Evolutionary conservation across 2,888 invertebrate species (phyloP), one percentile per base, ranked within the genome.

Genomic region (Druceiella hillmani): DNA sequence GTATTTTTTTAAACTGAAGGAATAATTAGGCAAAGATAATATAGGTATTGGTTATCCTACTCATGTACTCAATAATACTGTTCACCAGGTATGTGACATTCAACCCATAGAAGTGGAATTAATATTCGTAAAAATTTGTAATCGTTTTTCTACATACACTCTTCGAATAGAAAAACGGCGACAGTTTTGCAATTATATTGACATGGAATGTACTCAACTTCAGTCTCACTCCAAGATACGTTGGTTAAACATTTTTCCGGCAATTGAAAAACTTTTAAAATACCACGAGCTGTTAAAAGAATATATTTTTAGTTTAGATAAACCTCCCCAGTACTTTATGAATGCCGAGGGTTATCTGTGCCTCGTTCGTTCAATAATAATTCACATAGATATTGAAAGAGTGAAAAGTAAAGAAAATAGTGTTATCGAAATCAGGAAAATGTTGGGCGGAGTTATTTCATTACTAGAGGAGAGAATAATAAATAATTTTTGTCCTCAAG

Each of bases 31-130:
- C n/a, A n/a, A n/a, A n/a, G n/a, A n/a, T n/a, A n/a, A n/a, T n/a
- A n/a, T n/a, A n/a, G n/a, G n/a, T n/a, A n/a, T n/a, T n/a, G n/a
- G n/a, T n/a, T n/a, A n/a, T n/a, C n/a, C n/a, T n/a, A n/a, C n/a
- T n/a, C n/a, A n/a, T n/a, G n/a, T n/a, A n/a, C n/a, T n/a, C n/a
- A n/a, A n/a, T n/a, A n/a, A n/a, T n/a, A n/a, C n/a, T n/a, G n/a
- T n/a, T 32, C 32, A 32, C 17, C 32, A 32, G 11, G 32, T 2
- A 17, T 32, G 32, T 32, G 32, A 32, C 17, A 32, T 32, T 32
- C 32, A 10, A 20, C 32, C 2, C 32, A 32, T 32, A 32, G 32
- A 32, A 32, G 32, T 32, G 17, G 17, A 32, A 32, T 32, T 32
- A 32, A 17, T 32, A 16, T 17, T 32, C 20, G 32, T 32, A 32